Base-by-base conservation (phyloP, 2,113 vertebrate genomes). In the Ploceus nigricollis region DNA sequence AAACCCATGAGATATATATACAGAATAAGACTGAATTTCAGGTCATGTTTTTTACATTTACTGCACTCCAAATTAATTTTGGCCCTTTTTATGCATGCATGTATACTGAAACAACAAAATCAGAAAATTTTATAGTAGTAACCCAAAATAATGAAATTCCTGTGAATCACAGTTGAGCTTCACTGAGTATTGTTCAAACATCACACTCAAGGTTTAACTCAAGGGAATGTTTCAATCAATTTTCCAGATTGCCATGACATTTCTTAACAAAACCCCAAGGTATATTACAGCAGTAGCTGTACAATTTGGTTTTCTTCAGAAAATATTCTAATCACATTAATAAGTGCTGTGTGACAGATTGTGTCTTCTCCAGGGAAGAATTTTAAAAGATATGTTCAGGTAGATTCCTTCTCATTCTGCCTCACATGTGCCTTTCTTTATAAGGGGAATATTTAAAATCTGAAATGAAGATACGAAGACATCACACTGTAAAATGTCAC, bases 311-410 rank as follows among this genome's bases (percentile, higher is more conserved):
- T 94, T 82, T 90, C 66, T 92, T 78, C 50, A 80, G 40, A 92
- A 97, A 94, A 90, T 82, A 84, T 69, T 65, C 75, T 92, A 79
- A 94, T 94, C 23, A 42, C 17, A 56, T 88, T 94, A 90, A 96
- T 86, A 45, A 73, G 92, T 42, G 54, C 33, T 50, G 8, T 63
- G 56, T 91, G 64, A 93, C 69, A 96, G 69, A 91, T 56, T 94
- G 64, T 87, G 47, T 57, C 60, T 72, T 94, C 82, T 91, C 78
- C 0, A 4, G 85, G 65, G 75, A 86, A 86, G 37, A 83, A 80
- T 86, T 94, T 82, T 48, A 68, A 82, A 91, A 88, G 11, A 16
- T 68, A 65, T 22, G 5, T 57, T 92, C 63, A 76, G 39, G 30
- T 66, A 87, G 37, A 35, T 85, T 68, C 15, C 48, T 73, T 65